These are phyloP conservation scores for Macrotrachela quadricornifera DNA, from an alignment of 1,140 invertebrate genomes.

Conservation along the genomic window DNA sequence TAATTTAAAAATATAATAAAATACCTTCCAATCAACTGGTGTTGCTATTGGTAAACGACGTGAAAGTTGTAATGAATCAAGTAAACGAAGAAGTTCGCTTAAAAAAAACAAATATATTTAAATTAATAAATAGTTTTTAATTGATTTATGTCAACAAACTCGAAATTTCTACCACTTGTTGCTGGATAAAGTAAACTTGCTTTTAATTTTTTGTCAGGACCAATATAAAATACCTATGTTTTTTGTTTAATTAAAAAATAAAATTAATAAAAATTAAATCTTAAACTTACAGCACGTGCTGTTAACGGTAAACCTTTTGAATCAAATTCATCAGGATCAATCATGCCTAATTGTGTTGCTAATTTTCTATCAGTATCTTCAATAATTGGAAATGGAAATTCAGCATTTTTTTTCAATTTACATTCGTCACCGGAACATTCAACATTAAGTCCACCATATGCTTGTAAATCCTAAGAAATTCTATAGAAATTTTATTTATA, in stretches of 20 bases:
- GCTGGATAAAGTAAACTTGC: slow-evolving; percentile 69
- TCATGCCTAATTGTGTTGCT: slow-evolving; percentile 41
- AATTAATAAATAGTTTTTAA: too few relatives aligned
- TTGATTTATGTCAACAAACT: slow-evolving; percentile 34
- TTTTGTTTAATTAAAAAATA: not conserved
- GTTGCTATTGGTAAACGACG: slow-evolving; percentile 57
- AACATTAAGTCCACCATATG: too few relatives aligned
- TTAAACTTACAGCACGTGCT: slow-evolving; percentile 44
- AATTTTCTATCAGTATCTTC: not conserved
- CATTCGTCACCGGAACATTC: slow-evolving; percentile 14
- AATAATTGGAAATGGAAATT: not conserved
- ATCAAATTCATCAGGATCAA: slow-evolving; percentile 62
- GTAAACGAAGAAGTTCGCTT: slow-evolving; percentile 65
- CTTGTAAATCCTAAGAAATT: too few relatives aligned
- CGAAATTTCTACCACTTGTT: slow-evolving; percentile 69
- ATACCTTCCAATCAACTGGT: slow-evolving; percentile 56
- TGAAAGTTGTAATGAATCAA: slow-evolving; percentile 70
- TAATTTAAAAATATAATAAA: too few relatives aligned
- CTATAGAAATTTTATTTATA: too few relatives aligned
- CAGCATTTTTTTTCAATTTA: not conserved
- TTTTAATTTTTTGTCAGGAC: slow-evolving; percentile 61
- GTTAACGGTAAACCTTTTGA: slow-evolving; percentile 52
- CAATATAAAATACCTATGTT: slow-evolving; percentile 52
- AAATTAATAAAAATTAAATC: not conserved
- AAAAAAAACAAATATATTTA: slow-evolving; percentile 21